phyloP scores from a whole-genome alignment of 2,888 invertebrate species.

The Euclidia mi region DNA sequence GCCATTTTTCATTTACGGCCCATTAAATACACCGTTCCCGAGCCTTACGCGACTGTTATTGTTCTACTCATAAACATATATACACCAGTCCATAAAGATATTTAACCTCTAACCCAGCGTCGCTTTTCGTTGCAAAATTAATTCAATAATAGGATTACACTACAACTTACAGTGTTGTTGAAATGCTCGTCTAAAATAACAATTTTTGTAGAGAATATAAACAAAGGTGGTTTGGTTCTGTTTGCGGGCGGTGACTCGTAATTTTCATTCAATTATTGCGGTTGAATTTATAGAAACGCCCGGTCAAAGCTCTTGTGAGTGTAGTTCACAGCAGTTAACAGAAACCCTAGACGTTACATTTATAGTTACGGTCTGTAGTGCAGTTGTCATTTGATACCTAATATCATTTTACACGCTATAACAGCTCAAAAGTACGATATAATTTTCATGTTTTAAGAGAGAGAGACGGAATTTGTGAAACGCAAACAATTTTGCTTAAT shows the following conservation, averaged over 20 bases:
- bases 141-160: too few species aligned
- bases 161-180: slow-evolving; percentile 38
- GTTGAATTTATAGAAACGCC: slow-evolving; percentile 30
- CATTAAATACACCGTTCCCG: slow-evolving; percentile 73
- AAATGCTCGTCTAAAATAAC: slow-evolving; percentile 25
- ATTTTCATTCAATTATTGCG: slow-evolving; percentile 24
- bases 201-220: slow-evolving; percentile 22
- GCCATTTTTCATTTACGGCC: slow-evolving; percentile 81
- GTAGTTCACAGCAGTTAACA: slow-evolving; percentile 1
- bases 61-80: slow-evolving; percentile 73
- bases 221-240: slow-evolving; percentile 14
- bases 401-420: slow-evolving; percentile 17
- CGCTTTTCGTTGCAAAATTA: slow-evolving; percentile 43
- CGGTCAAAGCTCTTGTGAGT: slow-evolving; percentile 17
- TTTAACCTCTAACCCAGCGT: slow-evolving; percentile 32
- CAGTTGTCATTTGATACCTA: slow-evolving; percentile 14
- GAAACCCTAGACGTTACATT: slow-evolving; percentile 14
- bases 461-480: not conserved
- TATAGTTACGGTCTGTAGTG: slow-evolving; percentile 12
- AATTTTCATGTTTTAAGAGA: not conserved
- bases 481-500: too few species aligned
- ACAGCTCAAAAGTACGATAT: slow-evolving; percentile 5
- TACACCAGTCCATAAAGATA: slow-evolving; percentile 44
- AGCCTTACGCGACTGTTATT: slow-evolving; percentile 70
- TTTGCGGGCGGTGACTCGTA: slow-evolving; percentile 17